Conservation (phyloP, 2,888 invertebrate species). For the Hydraecia micacea region DNA sequence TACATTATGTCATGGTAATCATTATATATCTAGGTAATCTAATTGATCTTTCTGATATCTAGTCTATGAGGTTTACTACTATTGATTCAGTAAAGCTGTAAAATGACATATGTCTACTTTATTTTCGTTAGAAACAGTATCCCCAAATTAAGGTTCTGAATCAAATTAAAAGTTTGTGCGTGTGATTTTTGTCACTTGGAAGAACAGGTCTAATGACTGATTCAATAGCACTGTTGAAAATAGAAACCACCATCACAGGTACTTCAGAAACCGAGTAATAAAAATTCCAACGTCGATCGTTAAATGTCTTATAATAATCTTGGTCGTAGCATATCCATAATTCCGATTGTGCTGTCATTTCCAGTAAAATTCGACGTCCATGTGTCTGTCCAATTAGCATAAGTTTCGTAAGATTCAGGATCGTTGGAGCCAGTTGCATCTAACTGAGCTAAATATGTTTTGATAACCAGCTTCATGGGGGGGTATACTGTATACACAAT, state of each 20-base stretch:
- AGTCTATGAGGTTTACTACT: background rate
- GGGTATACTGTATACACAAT: constrained; percentile 69
- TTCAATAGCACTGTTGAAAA: too few species aligned
- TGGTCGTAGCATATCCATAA: constrained; percentile 13
- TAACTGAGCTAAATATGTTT: constrained; percentile 13
- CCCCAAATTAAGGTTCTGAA: background rate
- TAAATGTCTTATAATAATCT: constrained; percentile 11
- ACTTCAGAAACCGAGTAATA: background rate
- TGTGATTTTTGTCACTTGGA: background rate
- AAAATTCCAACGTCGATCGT: background rate
- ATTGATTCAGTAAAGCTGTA: background rate
- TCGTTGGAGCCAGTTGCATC: constrained; percentile 8
- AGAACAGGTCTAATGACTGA: background rate
- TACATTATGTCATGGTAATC: background rate
- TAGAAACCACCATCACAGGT: background rate
- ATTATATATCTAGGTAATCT: background rate
- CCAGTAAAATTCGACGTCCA: constrained; percentile 30
- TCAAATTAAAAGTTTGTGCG: background rate
- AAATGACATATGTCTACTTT: background rate
- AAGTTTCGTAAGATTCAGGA: constrained; percentile 24
- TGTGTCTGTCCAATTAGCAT: constrained; percentile 35
- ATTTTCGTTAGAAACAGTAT: background rate
- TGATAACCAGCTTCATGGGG: constrained; percentile 32
- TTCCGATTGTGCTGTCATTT: constrained; percentile 1
- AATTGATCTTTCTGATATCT: background rate